These are phyloP conservation scores for Sebastes matsubarae DNA, from an alignment of 2,797 vertebrate genomes.

Conservation along the genomic window DNA sequence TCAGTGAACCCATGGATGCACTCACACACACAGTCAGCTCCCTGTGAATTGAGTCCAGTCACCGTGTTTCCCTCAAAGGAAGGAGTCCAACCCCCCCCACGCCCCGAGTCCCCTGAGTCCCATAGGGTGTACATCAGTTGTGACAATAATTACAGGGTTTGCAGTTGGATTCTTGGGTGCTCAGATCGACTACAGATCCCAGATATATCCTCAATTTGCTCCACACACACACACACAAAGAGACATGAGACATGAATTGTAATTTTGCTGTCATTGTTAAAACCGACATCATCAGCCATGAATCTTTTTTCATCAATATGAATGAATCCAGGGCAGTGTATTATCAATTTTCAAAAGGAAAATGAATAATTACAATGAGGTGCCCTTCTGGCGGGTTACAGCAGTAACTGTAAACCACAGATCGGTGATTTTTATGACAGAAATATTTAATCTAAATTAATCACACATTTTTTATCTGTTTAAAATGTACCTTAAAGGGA, in stretches of 20 bases:
- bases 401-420: neutral
- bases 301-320: constrained; percentile 6
- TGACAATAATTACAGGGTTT: constrained; percentile 49
- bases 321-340: constrained; percentile 5
- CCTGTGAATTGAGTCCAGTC: constrained; percentile 44
- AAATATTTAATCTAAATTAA: neutral
- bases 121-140: constrained; percentile 11
- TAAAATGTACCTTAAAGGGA: fast-evolving
- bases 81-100: neutral
- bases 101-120: constrained; percentile 15
- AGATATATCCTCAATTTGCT: constrained; percentile 20
- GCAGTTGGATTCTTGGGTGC: constrained; percentile 20
- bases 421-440: neutral
- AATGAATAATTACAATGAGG: neutral
- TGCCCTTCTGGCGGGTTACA: neutral
- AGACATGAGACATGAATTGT: constrained; percentile 12
- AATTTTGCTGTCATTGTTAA: constrained; percentile 28
- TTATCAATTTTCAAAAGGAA: constrained; percentile 13
- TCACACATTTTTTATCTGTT: no score
- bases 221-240: neutral
- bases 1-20: constrained; percentile 33
- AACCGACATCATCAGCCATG: constrained; percentile 12
- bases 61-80: constrained; percentile 19
- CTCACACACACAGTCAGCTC: constrained; percentile 36
- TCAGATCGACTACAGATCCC: constrained; percentile 23